phyloP scores from a whole-genome alignment of 2,797 vertebrate species.

The Micrastur ruficollis region DNA sequence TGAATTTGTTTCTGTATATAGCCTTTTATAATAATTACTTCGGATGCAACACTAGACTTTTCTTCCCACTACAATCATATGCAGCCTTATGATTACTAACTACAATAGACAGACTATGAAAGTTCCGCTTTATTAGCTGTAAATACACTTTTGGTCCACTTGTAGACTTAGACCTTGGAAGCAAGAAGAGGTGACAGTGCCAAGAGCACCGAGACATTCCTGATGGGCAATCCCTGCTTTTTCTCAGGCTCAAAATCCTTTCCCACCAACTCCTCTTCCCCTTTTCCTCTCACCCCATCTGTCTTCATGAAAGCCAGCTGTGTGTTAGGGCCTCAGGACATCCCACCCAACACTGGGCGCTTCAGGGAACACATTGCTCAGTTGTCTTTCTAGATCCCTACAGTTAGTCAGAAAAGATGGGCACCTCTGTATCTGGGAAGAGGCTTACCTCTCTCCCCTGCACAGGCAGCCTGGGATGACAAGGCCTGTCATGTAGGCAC shows the following conservation, averaged over 20 bases:
- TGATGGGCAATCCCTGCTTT: not conserved
- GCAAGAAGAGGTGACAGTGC: not conserved
- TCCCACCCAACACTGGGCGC: not conserved
- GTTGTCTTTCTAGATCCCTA: not conserved
- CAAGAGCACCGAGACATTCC: not conserved
- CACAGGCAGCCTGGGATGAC: not conserved
- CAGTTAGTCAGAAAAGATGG: not conserved
- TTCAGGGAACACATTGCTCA: not conserved
- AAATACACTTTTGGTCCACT: not conserved
- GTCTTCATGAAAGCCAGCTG: not conserved
- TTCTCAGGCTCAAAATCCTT: not conserved
- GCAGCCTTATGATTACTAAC: conserved; percentile 15
- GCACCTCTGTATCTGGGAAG: not conserved
- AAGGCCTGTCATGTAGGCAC: not conserved
- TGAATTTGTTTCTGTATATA: conserved; percentile 32
- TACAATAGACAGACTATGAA: not conserved
- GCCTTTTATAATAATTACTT: conserved; percentile 36
- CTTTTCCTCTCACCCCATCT: not conserved
- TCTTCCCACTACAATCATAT: not conserved
- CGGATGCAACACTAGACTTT: conserved; percentile 18
- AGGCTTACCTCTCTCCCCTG: not conserved
- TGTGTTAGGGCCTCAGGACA: not conserved
- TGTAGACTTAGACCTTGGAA: not conserved
- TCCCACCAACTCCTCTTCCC: not conserved
- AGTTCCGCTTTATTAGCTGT: not conserved